Base-by-base conservation (phyloP, 1,140 invertebrate species). In the Vollenhovia emeryi region DNA sequence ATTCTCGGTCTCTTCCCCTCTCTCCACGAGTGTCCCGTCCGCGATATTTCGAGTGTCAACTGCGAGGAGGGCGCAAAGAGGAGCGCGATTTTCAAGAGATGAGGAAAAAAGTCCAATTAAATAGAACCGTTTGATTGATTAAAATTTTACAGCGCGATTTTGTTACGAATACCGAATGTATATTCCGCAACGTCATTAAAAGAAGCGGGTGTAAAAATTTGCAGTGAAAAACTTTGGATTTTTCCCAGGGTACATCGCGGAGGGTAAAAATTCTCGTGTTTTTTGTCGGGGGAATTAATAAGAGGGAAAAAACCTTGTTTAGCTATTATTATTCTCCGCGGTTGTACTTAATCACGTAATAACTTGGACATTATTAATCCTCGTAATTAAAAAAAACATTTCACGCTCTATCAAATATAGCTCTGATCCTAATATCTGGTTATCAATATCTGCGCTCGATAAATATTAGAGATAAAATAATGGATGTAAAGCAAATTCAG, bases 1-100 rank as follows among this genome's bases (percentile, higher is more conserved):
- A 94, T 94, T 93, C 91, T 76, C 87, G 87, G 33, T 88, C 85
- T 84, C 84, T 87, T 79, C 75, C 71, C 74, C 68, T 66, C 36
- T 66, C 36, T 59, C 40, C 78, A n/a, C 69, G 55, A 88, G 48
- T 78, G 45, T 75, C 69, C 50, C 71, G 36, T 52, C 60, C 84
- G 82, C 80, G 82, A 86, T 89, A 89, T 90, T 90, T 87, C 78
- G 83, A 80, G 69, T 52, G 33, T 40, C 21, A 57, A 52, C 45
- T 27, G 30, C 45, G 30, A 52, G 21, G n/a, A 30, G 80, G 7
- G 66, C 36, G 27, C 43, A 55, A 71, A 60, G 60, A 64, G 43
- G 36, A 43, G 18, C 43, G 18, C 24, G 8, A 27, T 80, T 64
- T 50, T 24, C 27, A n/a, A 64, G 40, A 27, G 45, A 40, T n/a